Evolutionary conservation across 2,888 invertebrate genomes (phyloP).

Genomic region (Ceratothoa steindachneri): DNA sequence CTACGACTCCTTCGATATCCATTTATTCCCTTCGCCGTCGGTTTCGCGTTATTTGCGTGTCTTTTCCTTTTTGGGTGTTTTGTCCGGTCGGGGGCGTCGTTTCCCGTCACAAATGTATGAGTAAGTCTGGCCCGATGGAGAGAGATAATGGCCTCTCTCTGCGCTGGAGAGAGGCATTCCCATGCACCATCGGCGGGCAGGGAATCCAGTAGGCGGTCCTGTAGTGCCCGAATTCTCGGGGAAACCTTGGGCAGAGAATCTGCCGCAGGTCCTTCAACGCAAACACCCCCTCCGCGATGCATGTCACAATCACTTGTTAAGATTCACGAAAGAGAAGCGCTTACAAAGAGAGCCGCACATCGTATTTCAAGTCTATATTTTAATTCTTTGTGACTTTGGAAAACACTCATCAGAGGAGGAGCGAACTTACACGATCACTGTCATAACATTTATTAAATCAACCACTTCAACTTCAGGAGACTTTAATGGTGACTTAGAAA

Average conservation of each 20-base stretch:
- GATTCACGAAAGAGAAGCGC: neutral
- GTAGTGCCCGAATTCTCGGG: slow-evolving; percentile 39
- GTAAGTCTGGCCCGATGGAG: slow-evolving; percentile 30
- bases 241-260: slow-evolving; percentile 31
- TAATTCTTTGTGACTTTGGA: neutral
- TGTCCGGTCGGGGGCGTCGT: neutral
- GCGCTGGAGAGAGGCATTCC: slow-evolving; percentile 46
- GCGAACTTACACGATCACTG: neutral
- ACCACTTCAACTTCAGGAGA: no score
- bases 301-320: neutral
- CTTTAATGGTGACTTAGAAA: neutral
- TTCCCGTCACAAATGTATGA: slow-evolving; percentile 18
- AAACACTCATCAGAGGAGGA: neutral
- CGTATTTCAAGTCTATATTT: neutral
- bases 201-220: slow-evolving; percentile 44
- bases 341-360: neutral
- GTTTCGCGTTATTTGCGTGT: neutral
- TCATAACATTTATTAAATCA: neutral
- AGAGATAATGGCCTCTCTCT: slow-evolving; percentile 44
- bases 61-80: neutral
- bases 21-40: neutral
- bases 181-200: slow-evolving; percentile 44
- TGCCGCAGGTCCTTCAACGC: slow-evolving; percentile 27
- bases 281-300: slow-evolving; percentile 35
- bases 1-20: slow-evolving; percentile 28